Percentiles rank a stretch among this genome's conserved stretches.
phyloP scores from a whole-genome alignment of 2,888 invertebrate genomes.

The Ochropacha duplaris region DNA sequence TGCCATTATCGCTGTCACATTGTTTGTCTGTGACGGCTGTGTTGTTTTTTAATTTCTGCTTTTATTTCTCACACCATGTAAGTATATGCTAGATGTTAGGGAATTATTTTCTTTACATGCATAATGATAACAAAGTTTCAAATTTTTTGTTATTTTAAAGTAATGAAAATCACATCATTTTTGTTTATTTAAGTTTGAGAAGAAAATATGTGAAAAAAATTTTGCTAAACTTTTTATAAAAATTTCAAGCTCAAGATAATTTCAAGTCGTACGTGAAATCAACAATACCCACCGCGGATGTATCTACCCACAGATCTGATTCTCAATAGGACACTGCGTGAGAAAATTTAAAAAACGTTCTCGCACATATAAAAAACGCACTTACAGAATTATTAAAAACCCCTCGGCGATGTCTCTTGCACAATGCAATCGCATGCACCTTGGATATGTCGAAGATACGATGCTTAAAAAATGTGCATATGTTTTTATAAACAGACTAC shows the following conservation, averaged over 20 bases:
- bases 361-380: conserved; percentile 74
- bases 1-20: conserved; percentile 62
- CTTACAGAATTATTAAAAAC: conserved; percentile 75
- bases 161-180: too few relatives aligned
- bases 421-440: conserved; percentile 68
- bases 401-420: conserved; percentile 70
- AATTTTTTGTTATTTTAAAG: too few relatives aligned
- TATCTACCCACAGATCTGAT: conserved; percentile 81
- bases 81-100: too few relatives aligned
- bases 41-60: conserved; percentile 26
- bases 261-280: conserved; percentile 61
- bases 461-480: conserved; percentile 80
- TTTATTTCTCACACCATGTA: not conserved
- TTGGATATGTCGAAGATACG: conserved; percentile 68
- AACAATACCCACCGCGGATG: conserved; percentile 67
- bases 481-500: conserved; percentile 75
- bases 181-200: too few relatives aligned
- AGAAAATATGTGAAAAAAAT: not conserved
- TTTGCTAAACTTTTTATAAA: not conserved
- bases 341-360: conserved; percentile 78
- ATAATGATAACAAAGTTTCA: too few relatives aligned
- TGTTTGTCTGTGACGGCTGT: conserved; percentile 36
- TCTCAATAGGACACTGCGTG: conserved; percentile 74
- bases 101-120: too few relatives aligned
- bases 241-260: conserved; percentile 44